Percentiles rank a stretch among this genome's conserved stretches.
phyloP scores from a whole-genome alignment of 92 coral and sea anemone genomes.

The Blastomussa wellsi region DNA sequence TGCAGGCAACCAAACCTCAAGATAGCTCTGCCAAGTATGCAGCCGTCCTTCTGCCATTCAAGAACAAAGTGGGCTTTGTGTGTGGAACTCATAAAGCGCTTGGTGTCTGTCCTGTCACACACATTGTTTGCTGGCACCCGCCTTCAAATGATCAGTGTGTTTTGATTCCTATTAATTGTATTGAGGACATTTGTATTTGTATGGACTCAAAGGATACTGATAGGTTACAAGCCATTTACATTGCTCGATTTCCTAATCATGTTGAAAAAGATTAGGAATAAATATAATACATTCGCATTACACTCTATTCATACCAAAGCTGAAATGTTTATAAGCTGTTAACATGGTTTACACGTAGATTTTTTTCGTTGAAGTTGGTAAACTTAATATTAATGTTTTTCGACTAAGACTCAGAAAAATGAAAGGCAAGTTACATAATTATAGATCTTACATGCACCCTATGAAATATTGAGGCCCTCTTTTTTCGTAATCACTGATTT shows the following conservation, averaged over 20 bases:
- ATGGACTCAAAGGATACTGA: constrained; percentile 31
- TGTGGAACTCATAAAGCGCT: constrained; percentile 33
- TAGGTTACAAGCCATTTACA: constrained; percentile 18
- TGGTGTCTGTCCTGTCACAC: constrained; percentile 22
- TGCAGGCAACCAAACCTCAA: constrained; percentile 23
- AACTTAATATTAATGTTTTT: too few species aligned
- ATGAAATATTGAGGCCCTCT: too few species aligned
- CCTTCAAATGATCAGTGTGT: constrained; percentile 37
- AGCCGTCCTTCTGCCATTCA: constrained; percentile 48
- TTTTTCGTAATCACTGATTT: too few species aligned
- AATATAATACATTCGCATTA: too few species aligned
- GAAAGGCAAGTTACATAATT: too few species aligned
- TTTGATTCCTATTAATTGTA: constrained; percentile 32
- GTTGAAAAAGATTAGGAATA: constrained; percentile 42
- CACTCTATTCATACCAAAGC: too few species aligned
- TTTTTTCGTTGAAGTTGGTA: too few species aligned
- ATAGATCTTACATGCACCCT: too few species aligned
- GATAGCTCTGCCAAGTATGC: constrained; percentile 22
- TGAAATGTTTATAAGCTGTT: too few species aligned
- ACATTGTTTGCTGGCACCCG: constrained; percentile 18
- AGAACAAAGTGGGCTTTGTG: constrained; percentile 2
- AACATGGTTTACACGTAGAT: too few species aligned
- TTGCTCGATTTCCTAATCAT: constrained; percentile 47
- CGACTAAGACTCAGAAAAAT: too few species aligned
- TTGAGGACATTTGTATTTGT: constrained; percentile 53